These are phyloP conservation scores for Dynastes grantii DNA, from an alignment of 2,888 invertebrate genomes.

Conservation along the genomic window DNA sequence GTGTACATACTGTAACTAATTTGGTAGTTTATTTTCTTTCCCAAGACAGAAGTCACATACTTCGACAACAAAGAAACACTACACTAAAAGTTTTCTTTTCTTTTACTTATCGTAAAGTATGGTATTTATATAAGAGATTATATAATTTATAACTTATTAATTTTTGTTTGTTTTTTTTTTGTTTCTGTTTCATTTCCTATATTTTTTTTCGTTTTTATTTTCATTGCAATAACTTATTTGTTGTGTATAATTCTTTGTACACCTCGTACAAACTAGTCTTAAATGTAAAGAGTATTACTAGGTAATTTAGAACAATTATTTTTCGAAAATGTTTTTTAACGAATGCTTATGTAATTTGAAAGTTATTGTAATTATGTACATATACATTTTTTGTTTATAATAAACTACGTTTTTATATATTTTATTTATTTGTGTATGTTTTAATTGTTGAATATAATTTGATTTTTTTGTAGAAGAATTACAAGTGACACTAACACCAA, in stretches of 20 bases:
- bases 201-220: constrained; percentile 33
- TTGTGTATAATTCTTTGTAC: constrained; percentile 49
- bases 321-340: constrained; percentile 47
- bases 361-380: constrained; percentile 52
- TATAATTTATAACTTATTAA: constrained; percentile 37
- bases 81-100: constrained; percentile 23
- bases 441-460: constrained; percentile 31
- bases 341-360: constrained; percentile 43
- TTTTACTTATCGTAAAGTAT: constrained; percentile 12
- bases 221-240: constrained; percentile 45
- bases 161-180: constrained; percentile 27
- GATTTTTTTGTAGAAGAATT: not conserved
- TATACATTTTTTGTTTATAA: constrained; percentile 51
- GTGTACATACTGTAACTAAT: constrained; percentile 36
- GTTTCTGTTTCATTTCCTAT: constrained; percentile 19
- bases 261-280: constrained; percentile 52
- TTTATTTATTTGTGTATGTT: constrained; percentile 46
- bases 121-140: constrained; percentile 22
- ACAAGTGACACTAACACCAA: no score
- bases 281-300: constrained; percentile 52
- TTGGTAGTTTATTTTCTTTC: constrained; percentile 22
- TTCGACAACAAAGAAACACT: not conserved
- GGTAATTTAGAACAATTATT: constrained; percentile 50
- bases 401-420: constrained; percentile 50
- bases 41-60: not conserved